Evolutionary conservation across 2,888 invertebrate species (phyloP).

Genomic region (Petrophora chlorosata): DNA sequence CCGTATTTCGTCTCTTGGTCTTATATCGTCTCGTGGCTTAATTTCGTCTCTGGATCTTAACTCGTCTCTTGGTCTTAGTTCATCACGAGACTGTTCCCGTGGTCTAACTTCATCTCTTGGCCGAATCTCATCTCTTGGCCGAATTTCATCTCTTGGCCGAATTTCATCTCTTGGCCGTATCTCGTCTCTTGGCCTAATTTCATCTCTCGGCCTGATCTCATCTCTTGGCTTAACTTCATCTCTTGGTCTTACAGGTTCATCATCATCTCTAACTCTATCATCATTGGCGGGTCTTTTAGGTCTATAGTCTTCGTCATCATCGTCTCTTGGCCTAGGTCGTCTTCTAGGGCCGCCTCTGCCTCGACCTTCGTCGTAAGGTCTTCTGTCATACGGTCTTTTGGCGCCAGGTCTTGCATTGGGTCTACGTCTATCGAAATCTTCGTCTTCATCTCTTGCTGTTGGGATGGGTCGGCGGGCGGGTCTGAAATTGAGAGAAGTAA

Average conservation of each 20-base stretch:
- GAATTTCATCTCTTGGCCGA: slow-evolving; percentile 38
- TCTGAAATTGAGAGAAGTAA: slow-evolving; percentile 53
- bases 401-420: slow-evolving; percentile 55
- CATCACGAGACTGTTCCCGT: slow-evolving; percentile 42
- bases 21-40: slow-evolving; percentile 40
- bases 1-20: slow-evolving; percentile 39
- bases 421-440: slow-evolving; percentile 38
- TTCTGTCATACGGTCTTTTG: slow-evolving; percentile 66
- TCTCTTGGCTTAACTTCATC: slow-evolving; percentile 41
- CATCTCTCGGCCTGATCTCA: slow-evolving; percentile 39
- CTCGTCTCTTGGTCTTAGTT: slow-evolving; percentile 43
- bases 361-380: slow-evolving; percentile 45
- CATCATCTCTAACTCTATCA: slow-evolving; percentile 41
- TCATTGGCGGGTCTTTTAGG: slow-evolving; percentile 45
- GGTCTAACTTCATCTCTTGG: slow-evolving; percentile 41
- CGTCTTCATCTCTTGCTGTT: slow-evolving; percentile 74
- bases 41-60: slow-evolving; percentile 42
- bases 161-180: slow-evolving; percentile 37
- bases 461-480: slow-evolving; percentile 57
- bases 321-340: slow-evolving; percentile 58
- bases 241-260: slow-evolving; percentile 28
- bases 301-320: slow-evolving; percentile 55
- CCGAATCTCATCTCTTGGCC: slow-evolving; percentile 49
- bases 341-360: slow-evolving; percentile 51
- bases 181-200: slow-evolving; percentile 39